Base-by-base conservation (phyloP, 2,797 vertebrate genomes). In the Cyclopterus lumpus region DNA sequence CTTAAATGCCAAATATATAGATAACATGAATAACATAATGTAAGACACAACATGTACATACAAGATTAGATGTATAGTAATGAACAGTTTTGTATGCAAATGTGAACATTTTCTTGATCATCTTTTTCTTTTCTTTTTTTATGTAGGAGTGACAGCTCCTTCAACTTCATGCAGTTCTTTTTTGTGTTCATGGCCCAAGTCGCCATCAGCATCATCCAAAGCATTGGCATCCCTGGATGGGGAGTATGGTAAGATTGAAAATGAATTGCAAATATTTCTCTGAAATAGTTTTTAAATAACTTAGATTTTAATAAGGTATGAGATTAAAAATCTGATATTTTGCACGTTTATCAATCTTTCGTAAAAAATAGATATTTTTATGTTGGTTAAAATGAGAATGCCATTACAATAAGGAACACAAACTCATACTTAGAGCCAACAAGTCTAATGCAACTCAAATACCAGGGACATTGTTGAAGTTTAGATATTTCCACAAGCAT, bases 111-210 rank as follows among this genome's bases (percentile, higher is more conserved):
- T n/a, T 59, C 11, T n/a, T 64, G 1, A 18, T 10, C 10, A 28
- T 18, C 15, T 80, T 69, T 6, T 26, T 46, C 2, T 16, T 10
- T 30, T 3, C 6, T 36, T 51, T 36, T 15, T 65, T 66, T 62
- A 57, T 6, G 34, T 67, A 99, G 98, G 95, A 96, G 93, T 36
- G 98, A 99, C 94, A 99, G 98, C 79, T 99, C 98, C 75, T 99
- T 99, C 93, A 98, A 98, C 91, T 99, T 97, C 94, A 99, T 99
- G 98, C 93, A 96, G 1, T 99, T 99, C 92, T 99, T 99, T 92
- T 99, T 99, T 88, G 96, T 97, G 57, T 99, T 99, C 92, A 97
- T 98, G 96, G 97, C 97, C 20, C 98, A 99, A 93, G 89, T 98
- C 81, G 96, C 96, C 79, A 98, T 99, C 92, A 97, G 96, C 84